These are phyloP conservation scores for Trachelus troglodyta DNA, from an alignment of 2,888 invertebrate genomes.

Conservation along the genomic window DNA sequence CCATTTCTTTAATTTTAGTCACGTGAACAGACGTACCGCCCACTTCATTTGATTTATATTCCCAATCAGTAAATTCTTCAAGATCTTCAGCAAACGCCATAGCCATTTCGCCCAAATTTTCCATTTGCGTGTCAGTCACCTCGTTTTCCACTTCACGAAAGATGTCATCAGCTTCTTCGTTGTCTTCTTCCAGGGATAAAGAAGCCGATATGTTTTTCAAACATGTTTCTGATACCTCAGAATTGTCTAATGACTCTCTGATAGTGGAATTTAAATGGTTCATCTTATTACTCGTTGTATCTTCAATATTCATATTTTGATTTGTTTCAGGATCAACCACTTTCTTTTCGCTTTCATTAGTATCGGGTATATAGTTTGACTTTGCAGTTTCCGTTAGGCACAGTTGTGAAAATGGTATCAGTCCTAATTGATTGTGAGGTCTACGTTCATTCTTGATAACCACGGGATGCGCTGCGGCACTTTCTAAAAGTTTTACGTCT, in stretches of 20 bases:
- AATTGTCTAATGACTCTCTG: neutral
- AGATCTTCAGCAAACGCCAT: constrained; percentile 5
- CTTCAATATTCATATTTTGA: neutral
- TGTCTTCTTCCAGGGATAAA: constrained; percentile 3
- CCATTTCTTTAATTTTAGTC: neutral
- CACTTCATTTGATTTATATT: constrained; percentile 16
- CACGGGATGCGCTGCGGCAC: constrained; percentile 13
- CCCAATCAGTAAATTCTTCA: constrained; percentile 19
- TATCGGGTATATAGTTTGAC: neutral
- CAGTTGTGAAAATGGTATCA: constrained; percentile 23
- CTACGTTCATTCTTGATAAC: neutral
- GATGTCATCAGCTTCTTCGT: constrained; percentile 4
- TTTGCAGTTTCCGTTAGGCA: neutral
- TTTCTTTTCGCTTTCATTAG: neutral
- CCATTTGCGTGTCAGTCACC: constrained; percentile 6
- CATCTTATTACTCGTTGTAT: neutral
- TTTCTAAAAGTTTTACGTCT: constrained; percentile 27
- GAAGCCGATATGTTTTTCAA: neutral
- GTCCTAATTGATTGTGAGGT: constrained; percentile 11
- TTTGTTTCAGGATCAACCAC: neutral
- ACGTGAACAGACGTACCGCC: neutral
- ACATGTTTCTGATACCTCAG: neutral
- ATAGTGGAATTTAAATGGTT: neutral
- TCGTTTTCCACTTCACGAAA: constrained; percentile 3
- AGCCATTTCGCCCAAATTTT: neutral